A percentile compares a stretch with the other conserved stretches of the same genome.
Conservation (phyloP, 1,140 invertebrate genomes). For the Achroia grisella region DNA sequence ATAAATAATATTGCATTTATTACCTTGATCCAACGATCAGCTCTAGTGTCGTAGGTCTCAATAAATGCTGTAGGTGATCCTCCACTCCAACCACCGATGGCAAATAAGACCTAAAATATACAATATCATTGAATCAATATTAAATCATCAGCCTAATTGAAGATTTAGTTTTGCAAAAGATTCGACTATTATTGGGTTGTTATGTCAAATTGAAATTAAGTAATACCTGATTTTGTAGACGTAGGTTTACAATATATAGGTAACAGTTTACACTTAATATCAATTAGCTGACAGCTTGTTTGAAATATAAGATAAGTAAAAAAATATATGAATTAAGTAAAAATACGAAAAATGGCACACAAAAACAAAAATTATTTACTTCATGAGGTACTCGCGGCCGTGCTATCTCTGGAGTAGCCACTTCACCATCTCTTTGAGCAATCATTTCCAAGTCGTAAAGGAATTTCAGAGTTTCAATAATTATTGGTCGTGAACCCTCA, state of each 20-base stretch:
- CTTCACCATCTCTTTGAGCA: constrained; percentile 73
- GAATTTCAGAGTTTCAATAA: constrained; percentile 78
- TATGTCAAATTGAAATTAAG: no score
- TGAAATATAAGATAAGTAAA: no score
- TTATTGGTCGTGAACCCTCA: constrained; percentile 78
- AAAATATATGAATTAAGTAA: no score
- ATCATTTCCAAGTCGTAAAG: constrained; percentile 77
- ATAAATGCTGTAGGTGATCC: constrained; percentile 85
- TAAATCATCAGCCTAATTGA: no score
- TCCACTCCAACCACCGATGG: constrained; percentile 87
- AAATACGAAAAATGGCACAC: no score
- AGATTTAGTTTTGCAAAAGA: no score
- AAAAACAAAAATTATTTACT: constrained; percentile 18
- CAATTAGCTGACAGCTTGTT: no score
- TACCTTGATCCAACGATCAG: constrained; percentile 79
- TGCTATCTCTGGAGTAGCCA: constrained; percentile 76
- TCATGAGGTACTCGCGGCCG: constrained; percentile 81
- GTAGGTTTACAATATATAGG: no score
- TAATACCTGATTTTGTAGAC: no score
- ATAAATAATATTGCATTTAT: no score
- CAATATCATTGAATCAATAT: neutral
- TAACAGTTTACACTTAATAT: no score
- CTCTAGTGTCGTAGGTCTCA: constrained; percentile 85
- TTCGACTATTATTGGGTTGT: no score
- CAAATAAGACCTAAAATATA: constrained; percentile 75